phyloP scores from a whole-genome alignment of 92 coral and sea anemone genomes.

The Siderastrea siderea region DNA sequence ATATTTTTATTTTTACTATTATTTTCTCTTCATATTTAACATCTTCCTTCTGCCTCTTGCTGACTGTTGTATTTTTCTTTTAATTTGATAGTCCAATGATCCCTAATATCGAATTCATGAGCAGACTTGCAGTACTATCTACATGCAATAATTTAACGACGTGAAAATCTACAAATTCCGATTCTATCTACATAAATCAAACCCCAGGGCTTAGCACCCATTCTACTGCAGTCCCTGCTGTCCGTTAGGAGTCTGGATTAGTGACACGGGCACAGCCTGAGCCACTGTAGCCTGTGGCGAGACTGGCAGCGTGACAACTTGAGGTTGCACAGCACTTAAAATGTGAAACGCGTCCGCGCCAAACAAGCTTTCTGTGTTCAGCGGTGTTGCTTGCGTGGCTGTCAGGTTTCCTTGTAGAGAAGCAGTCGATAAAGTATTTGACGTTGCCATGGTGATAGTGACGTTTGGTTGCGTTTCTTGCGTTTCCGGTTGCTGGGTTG shows the following conservation, averaged over 20 bases:
- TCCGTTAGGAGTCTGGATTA: constrained; percentile 76
- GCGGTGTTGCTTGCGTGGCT: constrained; percentile 80
- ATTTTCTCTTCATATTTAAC: too few species aligned
- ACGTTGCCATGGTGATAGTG: constrained; percentile 64
- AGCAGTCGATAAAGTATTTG: constrained; percentile 66
- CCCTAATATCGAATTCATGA: too few species aligned
- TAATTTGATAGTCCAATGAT: too few species aligned
- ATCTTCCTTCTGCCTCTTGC: too few species aligned
- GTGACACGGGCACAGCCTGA: constrained; percentile 87
- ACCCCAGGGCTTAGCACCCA: not conserved
- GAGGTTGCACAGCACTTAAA: constrained; percentile 69
- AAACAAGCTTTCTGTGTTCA: constrained; percentile 78
- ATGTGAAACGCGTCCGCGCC: constrained; percentile 85
- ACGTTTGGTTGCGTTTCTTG: constrained; percentile 47
- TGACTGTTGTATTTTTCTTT: too few species aligned
- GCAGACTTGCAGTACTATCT: too few species aligned
- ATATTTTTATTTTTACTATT: too few species aligned
- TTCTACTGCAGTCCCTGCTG: constrained; percentile 44
- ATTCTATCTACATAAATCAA: too few species aligned
- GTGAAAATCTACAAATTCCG: too few species aligned
- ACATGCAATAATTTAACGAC: too few species aligned
- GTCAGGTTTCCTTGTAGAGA: constrained; percentile 67
- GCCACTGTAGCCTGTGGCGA: constrained; percentile 66
- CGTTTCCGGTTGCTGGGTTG: constrained; percentile 34
- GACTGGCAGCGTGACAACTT: constrained; percentile 76